Percentiles rank a stretch among this genome's conserved stretches.
These are phyloP conservation scores for Pristionchus japonicus DNA, from an alignment of 2,888 invertebrate species.

Conservation along the genomic window DNA sequence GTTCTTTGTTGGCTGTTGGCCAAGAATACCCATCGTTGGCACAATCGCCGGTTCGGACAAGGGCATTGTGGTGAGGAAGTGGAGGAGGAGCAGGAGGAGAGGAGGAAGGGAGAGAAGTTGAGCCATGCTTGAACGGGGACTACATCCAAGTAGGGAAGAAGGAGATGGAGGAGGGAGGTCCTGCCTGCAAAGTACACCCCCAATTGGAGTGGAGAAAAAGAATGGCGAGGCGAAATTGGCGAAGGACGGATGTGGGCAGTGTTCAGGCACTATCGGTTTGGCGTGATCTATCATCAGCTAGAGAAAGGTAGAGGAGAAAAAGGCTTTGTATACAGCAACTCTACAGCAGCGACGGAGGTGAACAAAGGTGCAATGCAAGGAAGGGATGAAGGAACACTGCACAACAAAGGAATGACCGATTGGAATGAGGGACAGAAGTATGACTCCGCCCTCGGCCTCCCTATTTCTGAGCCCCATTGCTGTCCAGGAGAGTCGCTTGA, in stretches of 20 bases:
- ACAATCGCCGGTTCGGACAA: neutral
- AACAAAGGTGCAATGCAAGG: neutral
- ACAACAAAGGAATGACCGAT: neutral
- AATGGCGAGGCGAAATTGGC: neutral
- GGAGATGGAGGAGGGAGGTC: neutral
- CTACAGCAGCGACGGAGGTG: neutral
- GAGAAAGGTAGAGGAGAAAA: too few species aligned
- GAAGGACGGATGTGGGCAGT: too few species aligned
- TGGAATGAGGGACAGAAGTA: neutral
- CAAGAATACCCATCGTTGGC: neutral
- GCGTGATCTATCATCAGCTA: too few species aligned
- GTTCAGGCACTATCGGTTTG: too few species aligned
- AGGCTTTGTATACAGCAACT: neutral
- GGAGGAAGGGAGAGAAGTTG: neutral
- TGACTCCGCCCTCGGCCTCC: neutral
- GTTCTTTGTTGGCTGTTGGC: neutral
- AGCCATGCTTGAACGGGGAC: neutral
- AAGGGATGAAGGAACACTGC: neutral
- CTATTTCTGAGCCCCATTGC: neutral
- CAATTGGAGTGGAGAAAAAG: neutral
- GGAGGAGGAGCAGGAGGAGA: neutral
- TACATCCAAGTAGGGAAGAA: neutral
- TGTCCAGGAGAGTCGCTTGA: slow-evolving; percentile 37
- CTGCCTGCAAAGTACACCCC: neutral
- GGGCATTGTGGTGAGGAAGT: neutral